These are phyloP conservation scores for Glaucidium brasilianum DNA, from an alignment of 2,113 vertebrate genomes.

Conservation along the genomic window DNA sequence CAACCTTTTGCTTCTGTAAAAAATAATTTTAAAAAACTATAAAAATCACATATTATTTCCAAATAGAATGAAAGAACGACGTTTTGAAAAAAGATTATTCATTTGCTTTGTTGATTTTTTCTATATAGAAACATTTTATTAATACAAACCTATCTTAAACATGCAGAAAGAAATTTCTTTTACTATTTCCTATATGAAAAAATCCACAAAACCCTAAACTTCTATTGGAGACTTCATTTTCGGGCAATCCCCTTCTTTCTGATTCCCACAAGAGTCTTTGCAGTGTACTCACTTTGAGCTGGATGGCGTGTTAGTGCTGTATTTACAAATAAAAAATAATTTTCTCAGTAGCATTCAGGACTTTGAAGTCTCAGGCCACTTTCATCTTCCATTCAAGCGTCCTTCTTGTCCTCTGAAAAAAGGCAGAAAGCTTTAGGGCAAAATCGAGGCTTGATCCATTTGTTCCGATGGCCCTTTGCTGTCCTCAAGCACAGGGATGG, in stretches of 20 bases:
- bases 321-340: not conserved
- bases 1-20: not conserved
- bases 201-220: not conserved
- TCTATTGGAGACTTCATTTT: not conserved
- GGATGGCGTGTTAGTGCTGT: not conserved
- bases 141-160: not conserved
- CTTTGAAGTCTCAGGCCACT: not conserved
- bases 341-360: not conserved
- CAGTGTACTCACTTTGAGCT: not conserved
- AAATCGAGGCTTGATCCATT: not conserved
- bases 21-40: no score
- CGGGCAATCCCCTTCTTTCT: not conserved
- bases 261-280: not conserved
- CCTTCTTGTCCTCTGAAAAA: not conserved
- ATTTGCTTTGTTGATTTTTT: not conserved
- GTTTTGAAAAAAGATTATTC: not conserved
- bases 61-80: not conserved
- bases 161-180: not conserved
- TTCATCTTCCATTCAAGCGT: not conserved
- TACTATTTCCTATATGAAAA: not conserved
- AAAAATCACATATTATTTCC: not conserved
- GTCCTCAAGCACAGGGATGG: not conserved
- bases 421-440: not conserved
- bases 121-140: not conserved
- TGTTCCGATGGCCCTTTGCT: not conserved